Conservation (phyloP, 1,140 invertebrate species). For the Agrilus planipennis region DNA sequence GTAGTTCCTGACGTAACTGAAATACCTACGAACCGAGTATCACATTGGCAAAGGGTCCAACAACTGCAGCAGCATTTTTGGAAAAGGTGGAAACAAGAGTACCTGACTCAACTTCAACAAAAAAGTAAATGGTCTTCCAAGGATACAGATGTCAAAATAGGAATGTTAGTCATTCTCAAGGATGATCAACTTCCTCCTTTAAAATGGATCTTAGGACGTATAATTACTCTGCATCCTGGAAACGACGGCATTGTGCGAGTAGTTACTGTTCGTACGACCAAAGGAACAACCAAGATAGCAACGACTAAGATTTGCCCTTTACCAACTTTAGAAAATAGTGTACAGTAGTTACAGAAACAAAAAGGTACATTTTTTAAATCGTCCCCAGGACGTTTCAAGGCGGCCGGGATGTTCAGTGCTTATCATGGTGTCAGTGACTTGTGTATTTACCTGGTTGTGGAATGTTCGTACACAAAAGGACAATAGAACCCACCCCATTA, state of each 20-base stretch:
- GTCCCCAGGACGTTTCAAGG: too few relatives aligned
- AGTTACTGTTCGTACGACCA: too few relatives aligned
- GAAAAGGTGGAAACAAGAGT: slow-evolving; percentile 19
- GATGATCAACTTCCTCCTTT: slow-evolving; percentile 17
- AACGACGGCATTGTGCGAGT: slow-evolving; percentile 13
- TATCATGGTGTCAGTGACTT: too few relatives aligned
- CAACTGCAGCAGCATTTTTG: slow-evolving; percentile 21
- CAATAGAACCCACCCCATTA: too few relatives aligned
- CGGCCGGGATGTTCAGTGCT: too few relatives aligned
- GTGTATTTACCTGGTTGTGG: too few relatives aligned
- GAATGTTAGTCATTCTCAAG: slow-evolving; percentile 19
- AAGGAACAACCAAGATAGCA: too few relatives aligned
- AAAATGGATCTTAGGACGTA: slow-evolving; percentile 25
- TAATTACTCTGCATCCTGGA: slow-evolving; percentile 25
- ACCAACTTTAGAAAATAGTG: too few relatives aligned
- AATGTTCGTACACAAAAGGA: too few relatives aligned
- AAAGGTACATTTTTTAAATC: too few relatives aligned
- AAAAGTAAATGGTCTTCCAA: slow-evolving; percentile 16
- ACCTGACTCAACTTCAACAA: slow-evolving; percentile 18
- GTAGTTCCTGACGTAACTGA: slow-evolving; percentile 11
- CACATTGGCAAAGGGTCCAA: slow-evolving; percentile 18
- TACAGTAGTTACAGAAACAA: too few relatives aligned
- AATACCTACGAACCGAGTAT: slow-evolving; percentile 13
- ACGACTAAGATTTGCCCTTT: too few relatives aligned
- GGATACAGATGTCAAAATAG: neutral